Evolutionary conservation across 2,113 vertebrate species (phyloP).

Genomic region (Odontesthes bonariensis): DNA sequence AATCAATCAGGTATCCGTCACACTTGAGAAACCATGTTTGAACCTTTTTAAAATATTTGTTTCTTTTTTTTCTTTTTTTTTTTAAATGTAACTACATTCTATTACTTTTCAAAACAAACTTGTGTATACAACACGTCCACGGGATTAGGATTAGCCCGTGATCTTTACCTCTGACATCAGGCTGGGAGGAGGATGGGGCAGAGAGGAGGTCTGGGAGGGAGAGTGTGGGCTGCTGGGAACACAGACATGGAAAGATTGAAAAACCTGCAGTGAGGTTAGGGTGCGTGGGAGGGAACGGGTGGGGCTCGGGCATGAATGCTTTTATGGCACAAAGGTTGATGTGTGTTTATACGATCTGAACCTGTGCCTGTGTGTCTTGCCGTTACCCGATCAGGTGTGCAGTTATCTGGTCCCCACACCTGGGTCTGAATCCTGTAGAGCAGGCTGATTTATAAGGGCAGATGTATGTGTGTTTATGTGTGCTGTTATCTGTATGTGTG

Average conservation of each 20-base stretch:
- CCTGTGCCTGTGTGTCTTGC: conserved; percentile 62
- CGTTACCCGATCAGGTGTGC: conserved; percentile 55
- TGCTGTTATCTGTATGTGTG: conserved; percentile 57
- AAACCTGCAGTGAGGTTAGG: conserved; percentile 57
- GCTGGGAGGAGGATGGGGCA: conserved; percentile 36
- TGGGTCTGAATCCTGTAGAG: conserved; percentile 65
- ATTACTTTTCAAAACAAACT: conserved; percentile 33
- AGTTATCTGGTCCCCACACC: conserved; percentile 62
- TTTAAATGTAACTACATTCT: not conserved
- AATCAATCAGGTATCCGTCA: conserved; percentile 82
- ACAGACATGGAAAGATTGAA: conserved; percentile 69
- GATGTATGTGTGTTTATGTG: conserved; percentile 42
- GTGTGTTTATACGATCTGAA: conserved; percentile 54
- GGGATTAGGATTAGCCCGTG: conserved; percentile 39
- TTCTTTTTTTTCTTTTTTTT: not conserved
- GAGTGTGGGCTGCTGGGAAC: conserved; percentile 53
- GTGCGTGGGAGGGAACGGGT: conserved; percentile 68
- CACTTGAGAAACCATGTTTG: not conserved
- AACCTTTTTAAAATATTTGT: conserved; percentile 3
- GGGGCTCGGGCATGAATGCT: conserved; percentile 46
- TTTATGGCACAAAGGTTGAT: conserved; percentile 68
- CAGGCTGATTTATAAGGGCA: conserved; percentile 61
- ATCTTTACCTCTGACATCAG: conserved; percentile 41
- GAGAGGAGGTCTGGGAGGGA: conserved; percentile 51
- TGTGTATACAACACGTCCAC: conserved; percentile 40